A percentile compares a stretch with the other conserved stretches of the same genome.
phyloP scores from a whole-genome alignment of 2,797 vertebrate genomes.

The Salarias fasciatus region DNA sequence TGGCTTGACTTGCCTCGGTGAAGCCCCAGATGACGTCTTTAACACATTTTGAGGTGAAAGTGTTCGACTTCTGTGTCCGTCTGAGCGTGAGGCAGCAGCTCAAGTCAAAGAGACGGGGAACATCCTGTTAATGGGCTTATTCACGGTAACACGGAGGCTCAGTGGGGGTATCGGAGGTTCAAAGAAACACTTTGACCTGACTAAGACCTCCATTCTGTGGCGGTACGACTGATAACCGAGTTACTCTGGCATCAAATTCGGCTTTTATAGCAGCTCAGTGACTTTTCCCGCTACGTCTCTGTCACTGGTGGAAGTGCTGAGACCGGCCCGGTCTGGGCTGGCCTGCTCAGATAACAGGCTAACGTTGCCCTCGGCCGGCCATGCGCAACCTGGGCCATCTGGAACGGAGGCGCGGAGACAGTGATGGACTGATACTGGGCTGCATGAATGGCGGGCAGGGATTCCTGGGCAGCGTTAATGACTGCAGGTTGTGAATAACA shows the following conservation, averaged over 20 bases:
- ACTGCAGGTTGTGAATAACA: constrained; percentile 6
- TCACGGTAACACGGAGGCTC: constrained; percentile 6
- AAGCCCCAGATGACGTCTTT: too few species aligned
- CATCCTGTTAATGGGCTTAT: constrained; percentile 34
- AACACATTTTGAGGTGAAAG: background rate
- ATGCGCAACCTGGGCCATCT: constrained; percentile 84
- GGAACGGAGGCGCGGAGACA: constrained; percentile 40
- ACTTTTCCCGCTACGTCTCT: background rate
- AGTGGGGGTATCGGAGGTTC: constrained; percentile 7
- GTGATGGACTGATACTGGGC: constrained; percentile 4
- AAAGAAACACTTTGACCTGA: constrained; percentile 32
- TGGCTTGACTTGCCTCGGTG: too few species aligned
- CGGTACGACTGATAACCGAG: background rate
- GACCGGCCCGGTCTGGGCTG: constrained; percentile 36
- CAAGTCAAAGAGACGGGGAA: background rate
- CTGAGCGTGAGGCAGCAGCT: background rate
- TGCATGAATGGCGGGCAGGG: constrained; percentile 1
- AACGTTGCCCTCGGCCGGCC: constrained; percentile 60
- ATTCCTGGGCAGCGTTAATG: constrained; percentile 33
- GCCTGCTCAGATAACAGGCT: constrained; percentile 63
- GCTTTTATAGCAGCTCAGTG: constrained; percentile 6
- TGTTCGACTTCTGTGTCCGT: too few species aligned
- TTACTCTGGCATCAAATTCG: constrained; percentile 6
- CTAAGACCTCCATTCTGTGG: constrained; percentile 9
- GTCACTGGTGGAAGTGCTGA: too few species aligned